Base-by-base conservation (phyloP, 2,888 invertebrate genomes). In the Neria commutata region DNA sequence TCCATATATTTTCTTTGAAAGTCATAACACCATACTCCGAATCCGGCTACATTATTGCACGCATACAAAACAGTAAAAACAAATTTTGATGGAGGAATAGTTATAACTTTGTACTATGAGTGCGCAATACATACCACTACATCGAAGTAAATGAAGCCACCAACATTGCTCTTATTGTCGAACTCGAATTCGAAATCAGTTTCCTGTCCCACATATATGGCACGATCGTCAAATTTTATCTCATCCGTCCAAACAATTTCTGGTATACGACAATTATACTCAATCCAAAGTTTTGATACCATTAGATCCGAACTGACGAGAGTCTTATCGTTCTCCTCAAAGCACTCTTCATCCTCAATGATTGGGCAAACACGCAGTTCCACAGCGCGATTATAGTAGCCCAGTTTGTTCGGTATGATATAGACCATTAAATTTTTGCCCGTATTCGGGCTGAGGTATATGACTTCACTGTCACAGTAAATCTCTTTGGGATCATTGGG, bases 401-500 rank as follows among this genome's bases (percentile, higher is more conserved):
- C 81, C 0, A 62, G 48, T 3, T 60, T 65, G 60, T 80, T 80
- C 1, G 80, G 78, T 49, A 79, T 66, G 1, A 80, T 45, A 11
- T 76, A 40, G 4, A 80, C 63, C 19, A 73, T 70, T n/a, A 80
- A 67, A 14, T 66, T 70, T 47, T 70, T 72, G 2, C 72, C 74
- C 1, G 77, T 69, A 50, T 74, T 75, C 2, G 80, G 77, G n/a
- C 72, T 65, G 2, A 80, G 61, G 54, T 73, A 70, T 10, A 81
- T 71, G 19, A 74, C 65, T 61, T 78, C 77, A 4, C 63, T 68
- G 58, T 77, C 77, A 21, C 76, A 73, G 23, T 77, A 73, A 1
- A 80, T 55, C 56, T 80, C 81, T 2, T 65, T 65, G 0, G 81
- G 77, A 66, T 78, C 71, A 17, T 64, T 66, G 8, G 80, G 77